These are phyloP conservation scores for Megaptera novaeangliae DNA, from an alignment of 2,113 vertebrate genomes.

Conservation along the genomic window DNA sequence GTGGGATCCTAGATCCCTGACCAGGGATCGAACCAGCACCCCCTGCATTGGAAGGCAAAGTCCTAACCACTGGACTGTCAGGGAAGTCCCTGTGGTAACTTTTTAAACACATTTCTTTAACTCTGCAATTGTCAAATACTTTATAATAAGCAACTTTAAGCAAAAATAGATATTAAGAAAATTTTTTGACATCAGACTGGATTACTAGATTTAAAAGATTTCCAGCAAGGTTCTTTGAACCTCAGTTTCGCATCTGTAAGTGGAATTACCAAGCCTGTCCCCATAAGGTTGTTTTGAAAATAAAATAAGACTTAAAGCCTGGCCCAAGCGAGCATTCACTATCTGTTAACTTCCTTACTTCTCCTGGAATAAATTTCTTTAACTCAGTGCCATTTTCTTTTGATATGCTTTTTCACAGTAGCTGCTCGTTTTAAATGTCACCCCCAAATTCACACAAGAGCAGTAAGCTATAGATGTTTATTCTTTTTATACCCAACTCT, in stretches of 20 bases:
- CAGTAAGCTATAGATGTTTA: neutral
- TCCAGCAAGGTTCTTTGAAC: neutral
- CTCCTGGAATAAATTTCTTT: neutral
- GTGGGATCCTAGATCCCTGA: too few relatives aligned
- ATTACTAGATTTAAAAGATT: constrained; percentile 24
- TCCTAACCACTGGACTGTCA: neutral
- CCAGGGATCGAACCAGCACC: too few relatives aligned
- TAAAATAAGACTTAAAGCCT: neutral
- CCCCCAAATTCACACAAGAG: constrained; percentile 12
- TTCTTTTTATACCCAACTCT: constrained; percentile 22
- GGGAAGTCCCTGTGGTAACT: neutral
- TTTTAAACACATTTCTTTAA: neutral
- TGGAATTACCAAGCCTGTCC: neutral
- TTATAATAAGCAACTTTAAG: neutral
- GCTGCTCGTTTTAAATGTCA: constrained; percentile 19
- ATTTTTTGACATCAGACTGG: neutral
- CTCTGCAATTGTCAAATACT: neutral
- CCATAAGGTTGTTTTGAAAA: neutral
- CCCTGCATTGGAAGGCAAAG: too few relatives aligned
- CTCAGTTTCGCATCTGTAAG: neutral
- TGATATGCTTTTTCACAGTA: neutral
- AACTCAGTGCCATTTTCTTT: neutral
- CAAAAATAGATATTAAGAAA: neutral
- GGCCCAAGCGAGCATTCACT: neutral
- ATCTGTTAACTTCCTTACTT: neutral